Evolutionary conservation across 2,888 invertebrate genomes (phyloP), one percentile per base, ranked within the genome.

Genomic region (Acrobeloides nanus): DNA sequence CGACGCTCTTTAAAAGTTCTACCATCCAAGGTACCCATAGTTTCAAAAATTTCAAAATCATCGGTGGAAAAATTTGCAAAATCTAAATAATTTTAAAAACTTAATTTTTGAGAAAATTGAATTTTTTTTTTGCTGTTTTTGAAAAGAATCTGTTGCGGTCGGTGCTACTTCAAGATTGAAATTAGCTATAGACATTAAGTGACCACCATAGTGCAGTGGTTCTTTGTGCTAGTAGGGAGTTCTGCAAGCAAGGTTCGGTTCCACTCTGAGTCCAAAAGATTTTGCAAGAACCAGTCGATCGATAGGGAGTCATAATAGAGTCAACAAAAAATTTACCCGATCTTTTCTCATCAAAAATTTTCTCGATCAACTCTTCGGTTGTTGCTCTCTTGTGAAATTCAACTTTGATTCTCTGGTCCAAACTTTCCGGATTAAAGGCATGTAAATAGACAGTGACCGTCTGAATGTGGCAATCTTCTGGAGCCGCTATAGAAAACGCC

Each of bases 331-430:
- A 15, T 4, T n/a, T 35, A 27, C n/a, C 43, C 29, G 42, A 29
- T 24, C 35, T 33, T 23, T 52, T 50, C 24, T 49, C 32, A 10
- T 87, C 86, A 55, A 85, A 84, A 61, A 89, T 88, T 75, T 87
- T 88, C 62, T 84, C 82, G 50, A 89, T 87, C 69, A 89, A 86
- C 78, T 89, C 89, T 67, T 87, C 86, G 0, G 87, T 86, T 62
- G 87, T 87, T 50, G 88, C 88, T 76, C 87, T 86, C 74, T 88
- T 89, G 61, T 87, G 87, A 48, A 88, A 87, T 77, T 89, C 87
- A 62, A 89, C 86, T 46, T 85, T 85, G 57, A 89, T 81, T 57
- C 87, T 86, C 78, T 89, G 87, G 79, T 86, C 61, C 7, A 55
- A 56, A 26, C 44, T 40, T 25, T 65, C 65, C 8, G 71, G 68